These are phyloP conservation scores for Rhagonycha lutea DNA, from an alignment of 2,888 invertebrate genomes.

Conservation along the genomic window DNA sequence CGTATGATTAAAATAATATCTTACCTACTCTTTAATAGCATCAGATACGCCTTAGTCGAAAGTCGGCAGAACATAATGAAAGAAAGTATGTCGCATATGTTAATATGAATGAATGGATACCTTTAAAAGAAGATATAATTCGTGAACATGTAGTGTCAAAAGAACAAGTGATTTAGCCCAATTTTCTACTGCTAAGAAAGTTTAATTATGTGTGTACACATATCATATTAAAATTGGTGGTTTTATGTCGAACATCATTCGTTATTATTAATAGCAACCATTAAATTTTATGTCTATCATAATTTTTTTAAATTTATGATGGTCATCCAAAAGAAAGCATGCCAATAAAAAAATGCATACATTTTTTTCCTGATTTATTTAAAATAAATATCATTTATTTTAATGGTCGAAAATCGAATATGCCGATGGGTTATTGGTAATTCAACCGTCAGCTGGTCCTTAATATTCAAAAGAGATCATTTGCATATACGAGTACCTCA, in stretches of 20 bases:
- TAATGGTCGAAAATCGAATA: neutral
- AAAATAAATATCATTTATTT: neutral
- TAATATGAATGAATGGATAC: neutral
- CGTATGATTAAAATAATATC: neutral
- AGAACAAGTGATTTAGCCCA: slow-evolving; percentile 3
- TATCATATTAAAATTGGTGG: neutral
- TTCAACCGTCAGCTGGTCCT: neutral
- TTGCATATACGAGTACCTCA: no score
- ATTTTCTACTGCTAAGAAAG: neutral
- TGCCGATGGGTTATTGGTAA: neutral
- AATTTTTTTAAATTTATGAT: neutral
- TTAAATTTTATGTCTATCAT: neutral
- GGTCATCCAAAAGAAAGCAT: neutral
- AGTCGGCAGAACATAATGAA: neutral
- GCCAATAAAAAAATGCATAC: neutral
- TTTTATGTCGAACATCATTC: neutral
- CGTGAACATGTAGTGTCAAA: neutral
- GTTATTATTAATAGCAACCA: neutral
- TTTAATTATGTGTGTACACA: neutral
- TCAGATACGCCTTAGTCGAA: neutral
- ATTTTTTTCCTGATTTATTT: neutral
- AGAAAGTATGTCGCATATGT: neutral
- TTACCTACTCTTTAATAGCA: neutral
- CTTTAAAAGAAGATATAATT: slow-evolving; percentile 1
- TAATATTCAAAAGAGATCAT: neutral